Evolutionary conservation across 2,888 invertebrate genomes (phyloP).

Genomic region (Arctia plantaginis): DNA sequence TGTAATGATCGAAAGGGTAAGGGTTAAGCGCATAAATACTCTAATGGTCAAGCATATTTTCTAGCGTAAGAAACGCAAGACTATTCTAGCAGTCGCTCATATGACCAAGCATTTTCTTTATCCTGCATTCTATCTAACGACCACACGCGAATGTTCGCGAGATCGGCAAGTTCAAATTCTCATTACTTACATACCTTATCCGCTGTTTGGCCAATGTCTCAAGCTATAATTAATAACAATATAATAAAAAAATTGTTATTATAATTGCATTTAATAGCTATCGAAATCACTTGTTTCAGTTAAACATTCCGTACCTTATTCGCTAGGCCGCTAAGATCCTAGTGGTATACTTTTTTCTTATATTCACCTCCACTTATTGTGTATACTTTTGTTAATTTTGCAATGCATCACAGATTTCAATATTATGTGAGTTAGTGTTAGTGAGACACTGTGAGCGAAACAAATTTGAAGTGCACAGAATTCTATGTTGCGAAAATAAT

Average conservation of each 20-base stretch:
- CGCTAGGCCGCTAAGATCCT: background rate
- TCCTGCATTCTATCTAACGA: background rate
- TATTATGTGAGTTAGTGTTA: conserved; percentile 10
- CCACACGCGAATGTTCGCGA: background rate
- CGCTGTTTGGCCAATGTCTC: background rate
- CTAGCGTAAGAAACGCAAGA: background rate
- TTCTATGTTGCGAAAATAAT: conserved; percentile 11
- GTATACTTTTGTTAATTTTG: background rate
- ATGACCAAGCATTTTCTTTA: background rate
- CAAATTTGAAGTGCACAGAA: conserved; percentile 26
- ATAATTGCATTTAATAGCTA: conserved; percentile 8
- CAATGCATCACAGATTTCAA: background rate
- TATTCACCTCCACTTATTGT: background rate
- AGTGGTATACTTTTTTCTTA: conserved; percentile 6
- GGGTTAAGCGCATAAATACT: background rate
- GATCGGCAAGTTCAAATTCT: background rate
- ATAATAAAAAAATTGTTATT: too few species aligned
- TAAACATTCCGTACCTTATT: conserved; percentile 18
- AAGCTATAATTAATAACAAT: background rate
- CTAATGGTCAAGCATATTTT: background rate
- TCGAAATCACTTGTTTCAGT: conserved; percentile 1
- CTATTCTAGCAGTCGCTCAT: background rate
- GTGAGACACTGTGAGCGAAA: conserved; percentile 16
- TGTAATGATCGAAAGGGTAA: background rate
- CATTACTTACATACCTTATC: background rate